Evolutionary conservation across 2,113 vertebrate genomes (phyloP).

Genomic region (Entosphenus tridentatus): DNA sequence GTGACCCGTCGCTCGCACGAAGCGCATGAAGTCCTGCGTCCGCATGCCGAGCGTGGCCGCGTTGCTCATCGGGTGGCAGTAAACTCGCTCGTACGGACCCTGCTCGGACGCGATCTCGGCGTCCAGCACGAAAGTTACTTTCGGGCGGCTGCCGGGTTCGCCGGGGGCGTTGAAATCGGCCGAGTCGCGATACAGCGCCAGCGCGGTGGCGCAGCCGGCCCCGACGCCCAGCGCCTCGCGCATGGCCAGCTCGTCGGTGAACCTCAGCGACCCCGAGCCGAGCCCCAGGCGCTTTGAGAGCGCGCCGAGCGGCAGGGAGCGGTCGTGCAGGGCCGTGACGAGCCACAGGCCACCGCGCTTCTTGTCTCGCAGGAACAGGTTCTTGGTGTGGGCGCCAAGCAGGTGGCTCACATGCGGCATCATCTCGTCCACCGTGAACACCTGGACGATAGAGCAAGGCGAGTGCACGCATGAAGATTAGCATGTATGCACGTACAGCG

Average conservation of each 20-base stretch:
- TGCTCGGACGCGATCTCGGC: constrained; percentile 27
- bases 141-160: too few species aligned
- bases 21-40: constrained; percentile 43
- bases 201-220: constrained; percentile 48
- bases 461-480: neutral
- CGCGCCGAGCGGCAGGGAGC: constrained; percentile 46
- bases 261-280: constrained; percentile 56
- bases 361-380: constrained; percentile 80
- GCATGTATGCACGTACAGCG: neutral
- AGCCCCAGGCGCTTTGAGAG: constrained; percentile 61
- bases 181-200: constrained; percentile 54
- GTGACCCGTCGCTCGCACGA: constrained; percentile 54
- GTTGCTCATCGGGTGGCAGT: constrained; percentile 83
- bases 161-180: constrained; percentile 14
- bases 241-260: constrained; percentile 56
- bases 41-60: constrained; percentile 49
- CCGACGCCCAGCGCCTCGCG: constrained; percentile 55
- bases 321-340: constrained; percentile 45
- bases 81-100: constrained; percentile 37
- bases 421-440: constrained; percentile 85
- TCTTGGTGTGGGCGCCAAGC: constrained; percentile 52
- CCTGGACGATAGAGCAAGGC: constrained; percentile 25
- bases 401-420: constrained; percentile 58
- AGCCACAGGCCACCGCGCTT: constrained; percentile 69
- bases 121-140: constrained; percentile 51